Evolutionary conservation across 2,797 vertebrate genomes (phyloP).

Genomic region (Alfaro cultratus): DNA sequence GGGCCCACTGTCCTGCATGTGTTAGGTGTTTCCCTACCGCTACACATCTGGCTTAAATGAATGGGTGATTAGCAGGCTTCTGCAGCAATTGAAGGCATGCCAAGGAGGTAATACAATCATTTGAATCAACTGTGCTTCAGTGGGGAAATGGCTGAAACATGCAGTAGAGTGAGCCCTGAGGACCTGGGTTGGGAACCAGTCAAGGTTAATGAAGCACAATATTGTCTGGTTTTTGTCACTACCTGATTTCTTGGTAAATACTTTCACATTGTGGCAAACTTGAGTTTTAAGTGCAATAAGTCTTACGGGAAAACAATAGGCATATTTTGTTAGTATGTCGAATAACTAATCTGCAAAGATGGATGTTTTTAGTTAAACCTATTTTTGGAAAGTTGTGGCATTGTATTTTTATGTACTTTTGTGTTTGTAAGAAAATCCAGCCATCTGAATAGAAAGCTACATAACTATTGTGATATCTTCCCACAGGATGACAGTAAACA

Average conservation of each 20-base stretch:
- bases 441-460: slow-evolving; percentile 5
- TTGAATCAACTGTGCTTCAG: too few relatives aligned
- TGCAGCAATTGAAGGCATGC: too few relatives aligned
- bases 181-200: neutral
- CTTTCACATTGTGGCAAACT: neutral
- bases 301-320: neutral
- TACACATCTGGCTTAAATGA: too few relatives aligned
- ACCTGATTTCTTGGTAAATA: neutral
- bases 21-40: too few relatives aligned
- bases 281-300: neutral
- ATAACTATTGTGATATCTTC: slow-evolving; percentile 32
- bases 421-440: neutral
- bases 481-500: slow-evolving; percentile 95
- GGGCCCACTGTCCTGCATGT: too few relatives aligned
- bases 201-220: neutral
- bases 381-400: neutral
- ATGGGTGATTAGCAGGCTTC: too few relatives aligned
- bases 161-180: too few relatives aligned
- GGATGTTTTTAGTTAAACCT: neutral
- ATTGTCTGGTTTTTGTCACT: neutral
- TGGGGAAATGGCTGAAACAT: too few relatives aligned
- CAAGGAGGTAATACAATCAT: too few relatives aligned
- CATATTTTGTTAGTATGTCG: neutral
- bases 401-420: slow-evolving; percentile 8
- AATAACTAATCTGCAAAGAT: neutral